Percentiles rank a stretch among this genome's conserved stretches.
phyloP scores from a whole-genome alignment of 2,888 invertebrate species.

The Caenorhabditis doughertyi region DNA sequence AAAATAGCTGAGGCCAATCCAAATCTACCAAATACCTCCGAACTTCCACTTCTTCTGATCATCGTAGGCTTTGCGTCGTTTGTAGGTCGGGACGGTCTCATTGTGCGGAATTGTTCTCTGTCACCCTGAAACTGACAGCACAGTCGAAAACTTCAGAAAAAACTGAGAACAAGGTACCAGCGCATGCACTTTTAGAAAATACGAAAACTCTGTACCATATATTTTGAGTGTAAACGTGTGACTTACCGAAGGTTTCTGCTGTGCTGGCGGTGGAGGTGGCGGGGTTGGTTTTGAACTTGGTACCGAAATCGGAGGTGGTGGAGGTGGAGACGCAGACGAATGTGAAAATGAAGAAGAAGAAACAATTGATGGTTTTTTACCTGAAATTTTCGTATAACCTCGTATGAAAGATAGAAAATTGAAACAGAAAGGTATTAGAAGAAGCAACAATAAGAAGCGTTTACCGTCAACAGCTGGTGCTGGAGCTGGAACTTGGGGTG shows the following conservation, averaged over 20 bases:
- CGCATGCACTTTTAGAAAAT: too few relatives aligned
- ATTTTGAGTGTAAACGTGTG: not conserved
- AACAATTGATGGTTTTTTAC: constrained; percentile 57
- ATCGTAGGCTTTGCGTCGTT: constrained; percentile 53
- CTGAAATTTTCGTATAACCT: constrained; percentile 21
- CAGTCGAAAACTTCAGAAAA: constrained; percentile 12
- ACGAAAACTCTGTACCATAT: not conserved
- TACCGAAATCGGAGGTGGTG: constrained; percentile 24
- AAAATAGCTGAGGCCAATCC: too few relatives aligned
- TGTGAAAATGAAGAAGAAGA: constrained; percentile 49
- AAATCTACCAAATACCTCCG: constrained; percentile 56
- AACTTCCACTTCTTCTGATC: constrained; percentile 66
- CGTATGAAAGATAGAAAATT: too few relatives aligned
- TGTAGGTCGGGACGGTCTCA: constrained; percentile 61
- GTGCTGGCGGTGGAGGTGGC: constrained; percentile 65
- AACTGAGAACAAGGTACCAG: too few relatives aligned
- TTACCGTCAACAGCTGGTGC: constrained; percentile 38
- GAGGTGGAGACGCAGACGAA: constrained; percentile 46
- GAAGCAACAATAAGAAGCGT: not conserved
- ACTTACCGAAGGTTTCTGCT: constrained; percentile 63
- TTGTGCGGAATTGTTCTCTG: constrained; percentile 66
- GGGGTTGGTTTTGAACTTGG: constrained; percentile 59
- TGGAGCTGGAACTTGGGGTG: constrained; percentile 36
- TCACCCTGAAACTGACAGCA: constrained; percentile 43
- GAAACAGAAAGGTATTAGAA: not conserved